Evolutionary conservation across 2,888 invertebrate species (phyloP).

Genomic region (Tortricodes alternella): DNA sequence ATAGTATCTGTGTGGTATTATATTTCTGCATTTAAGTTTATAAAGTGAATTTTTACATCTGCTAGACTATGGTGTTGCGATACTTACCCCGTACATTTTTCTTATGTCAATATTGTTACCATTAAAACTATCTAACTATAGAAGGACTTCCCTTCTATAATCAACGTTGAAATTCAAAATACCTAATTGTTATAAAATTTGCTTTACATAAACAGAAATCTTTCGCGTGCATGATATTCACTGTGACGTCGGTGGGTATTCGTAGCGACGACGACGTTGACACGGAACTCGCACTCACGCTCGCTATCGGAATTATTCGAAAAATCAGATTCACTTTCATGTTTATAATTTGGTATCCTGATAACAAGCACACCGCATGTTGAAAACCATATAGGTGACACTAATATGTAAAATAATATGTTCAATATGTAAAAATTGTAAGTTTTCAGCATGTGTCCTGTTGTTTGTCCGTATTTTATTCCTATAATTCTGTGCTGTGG

Average conservation of each 20-base stretch:
- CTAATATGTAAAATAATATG: background rate
- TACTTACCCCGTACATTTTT: slow-evolving; percentile 1
- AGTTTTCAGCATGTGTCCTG: background rate
- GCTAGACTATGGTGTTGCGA: slow-evolving; percentile 35
- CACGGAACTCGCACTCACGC: slow-evolving; percentile 6
- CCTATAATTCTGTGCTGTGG: background rate
- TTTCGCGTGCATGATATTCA: slow-evolving; percentile 60
- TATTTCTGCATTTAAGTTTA: slow-evolving; percentile 57
- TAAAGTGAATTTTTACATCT: slow-evolving; percentile 41
- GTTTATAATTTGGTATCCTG: too few species aligned
- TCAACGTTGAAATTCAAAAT: background rate
- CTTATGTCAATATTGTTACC: background rate
- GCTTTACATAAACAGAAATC: slow-evolving; percentile 41
- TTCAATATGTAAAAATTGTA: background rate
- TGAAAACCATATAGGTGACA: background rate
- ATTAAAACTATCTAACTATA: background rate
- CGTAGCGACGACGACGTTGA: background rate
- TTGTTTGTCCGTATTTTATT: background rate
- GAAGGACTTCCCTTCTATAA: background rate
- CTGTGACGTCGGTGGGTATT: slow-evolving; percentile 48
- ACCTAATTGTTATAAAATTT: slow-evolving; percentile 31
- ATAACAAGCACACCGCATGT: background rate
- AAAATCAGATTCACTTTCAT: too few species aligned
- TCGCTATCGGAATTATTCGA: too few species aligned
- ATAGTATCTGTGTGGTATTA: slow-evolving; percentile 73